These are phyloP conservation scores for Mythimna pallens DNA, from an alignment of 2,888 invertebrate genomes.

Conservation along the genomic window DNA sequence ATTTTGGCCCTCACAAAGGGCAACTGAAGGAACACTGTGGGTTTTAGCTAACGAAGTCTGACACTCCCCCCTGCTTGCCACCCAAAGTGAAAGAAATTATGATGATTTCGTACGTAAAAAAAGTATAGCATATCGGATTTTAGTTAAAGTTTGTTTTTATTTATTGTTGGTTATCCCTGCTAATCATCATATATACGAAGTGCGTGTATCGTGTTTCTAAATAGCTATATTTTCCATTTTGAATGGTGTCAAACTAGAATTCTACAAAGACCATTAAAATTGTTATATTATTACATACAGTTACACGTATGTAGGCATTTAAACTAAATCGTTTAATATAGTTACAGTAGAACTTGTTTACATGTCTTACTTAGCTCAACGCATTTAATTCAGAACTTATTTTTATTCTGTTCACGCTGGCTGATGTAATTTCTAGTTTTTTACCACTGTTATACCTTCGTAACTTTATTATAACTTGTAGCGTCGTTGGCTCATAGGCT, in stretches of 20 bases:
- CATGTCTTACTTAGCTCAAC: not conserved
- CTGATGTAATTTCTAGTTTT: constrained; percentile 21
- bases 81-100: too few relatives aligned
- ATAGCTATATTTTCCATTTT: not conserved
- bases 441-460: not conserved
- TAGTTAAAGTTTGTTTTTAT: not conserved
- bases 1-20: too few relatives aligned
- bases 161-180: not conserved
- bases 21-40: too few relatives aligned
- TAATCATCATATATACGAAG: too few relatives aligned
- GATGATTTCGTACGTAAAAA: too few relatives aligned
- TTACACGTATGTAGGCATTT: not conserved
- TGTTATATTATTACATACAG: not conserved
- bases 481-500: not conserved
- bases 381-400: constrained; percentile 1
- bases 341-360: not conserved
- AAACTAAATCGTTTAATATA: not conserved
- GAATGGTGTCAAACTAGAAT: not conserved
- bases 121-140: not conserved
- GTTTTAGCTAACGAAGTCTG: too few relatives aligned
- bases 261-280: not conserved
- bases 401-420: constrained; percentile 24
- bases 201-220: not conserved
- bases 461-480: constrained; percentile 12
- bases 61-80: too few relatives aligned